Evolutionary conservation across 2,888 invertebrate genomes (phyloP).

Genomic region (Tipula confusa): DNA sequence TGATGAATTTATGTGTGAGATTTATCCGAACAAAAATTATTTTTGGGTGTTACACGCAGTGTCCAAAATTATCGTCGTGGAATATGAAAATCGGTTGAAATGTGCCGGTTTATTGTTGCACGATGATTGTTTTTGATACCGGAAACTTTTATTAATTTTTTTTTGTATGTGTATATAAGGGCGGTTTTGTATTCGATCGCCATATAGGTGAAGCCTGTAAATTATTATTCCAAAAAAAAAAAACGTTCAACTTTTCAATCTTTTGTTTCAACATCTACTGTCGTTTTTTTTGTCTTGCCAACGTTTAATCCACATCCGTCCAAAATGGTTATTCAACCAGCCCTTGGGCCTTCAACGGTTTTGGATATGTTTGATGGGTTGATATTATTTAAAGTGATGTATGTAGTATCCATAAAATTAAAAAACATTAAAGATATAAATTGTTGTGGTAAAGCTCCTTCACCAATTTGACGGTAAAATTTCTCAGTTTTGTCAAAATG

Average conservation of each 20-base stretch:
- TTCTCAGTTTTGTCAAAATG: no score
- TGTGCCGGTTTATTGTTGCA: background rate
- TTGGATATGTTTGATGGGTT: no score
- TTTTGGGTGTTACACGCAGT: background rate
- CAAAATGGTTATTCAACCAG: no score
- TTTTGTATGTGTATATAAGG: background rate
- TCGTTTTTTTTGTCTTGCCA: background rate
- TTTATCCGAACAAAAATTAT: background rate
- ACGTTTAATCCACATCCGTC: no score
- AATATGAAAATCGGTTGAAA: background rate
- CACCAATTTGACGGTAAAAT: no score
- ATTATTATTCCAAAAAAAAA: background rate
- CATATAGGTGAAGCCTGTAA: background rate
- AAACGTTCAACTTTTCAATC: background rate
- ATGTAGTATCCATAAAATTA: no score
- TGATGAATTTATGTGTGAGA: slow-evolving; percentile 25
- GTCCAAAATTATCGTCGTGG: background rate
- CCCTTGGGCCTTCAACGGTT: no score
- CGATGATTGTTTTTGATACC: background rate
- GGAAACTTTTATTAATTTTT: background rate
- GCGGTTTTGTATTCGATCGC: background rate
- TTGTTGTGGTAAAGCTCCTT: no score
- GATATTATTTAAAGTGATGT: no score
- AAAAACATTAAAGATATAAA: no score
- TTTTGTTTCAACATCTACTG: background rate